phyloP scores from a whole-genome alignment of 2,113 vertebrate species.

The Scalopus aquaticus region DNA sequence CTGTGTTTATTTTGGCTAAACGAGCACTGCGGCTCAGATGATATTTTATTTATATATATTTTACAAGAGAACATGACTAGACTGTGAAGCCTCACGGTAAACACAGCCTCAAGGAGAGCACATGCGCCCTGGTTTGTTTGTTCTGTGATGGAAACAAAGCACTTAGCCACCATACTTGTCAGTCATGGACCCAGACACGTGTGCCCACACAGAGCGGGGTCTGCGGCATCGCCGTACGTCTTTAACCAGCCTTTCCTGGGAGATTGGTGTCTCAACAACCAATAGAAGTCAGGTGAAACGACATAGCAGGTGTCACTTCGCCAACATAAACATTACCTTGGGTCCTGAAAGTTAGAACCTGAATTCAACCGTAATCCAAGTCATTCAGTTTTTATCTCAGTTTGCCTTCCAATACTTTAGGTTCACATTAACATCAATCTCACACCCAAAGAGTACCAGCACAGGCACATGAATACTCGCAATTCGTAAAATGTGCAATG shows the following conservation, averaged over 20 bases:
- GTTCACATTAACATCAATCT: neutral
- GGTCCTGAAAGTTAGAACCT: constrained; percentile 41
- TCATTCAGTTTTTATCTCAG: neutral
- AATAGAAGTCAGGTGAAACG: neutral
- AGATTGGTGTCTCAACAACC: neutral
- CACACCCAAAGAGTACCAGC: neutral
- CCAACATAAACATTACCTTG: neutral
- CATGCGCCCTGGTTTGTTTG: constrained; percentile 36
- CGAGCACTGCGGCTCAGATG: neutral
- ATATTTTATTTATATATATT: constrained; percentile 69
- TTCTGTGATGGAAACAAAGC: constrained; percentile 28
- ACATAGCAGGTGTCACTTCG: neutral
- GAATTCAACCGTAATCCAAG: constrained; percentile 4
- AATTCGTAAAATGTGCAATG: neutral
- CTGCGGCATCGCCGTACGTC: neutral
- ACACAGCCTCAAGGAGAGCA: constrained; percentile 19
- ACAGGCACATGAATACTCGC: neutral
- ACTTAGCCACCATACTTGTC: constrained; percentile 6
- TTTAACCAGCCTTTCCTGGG: neutral
- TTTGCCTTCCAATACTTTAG: neutral
- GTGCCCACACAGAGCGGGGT: neutral
- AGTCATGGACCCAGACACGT: neutral
- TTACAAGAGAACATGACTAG: constrained; percentile 46
- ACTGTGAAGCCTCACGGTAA: neutral
- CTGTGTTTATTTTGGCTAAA: constrained; percentile 65